Evolutionary conservation across 1,140 invertebrate genomes (phyloP).

Genomic region (Drosophila nasuta): DNA sequence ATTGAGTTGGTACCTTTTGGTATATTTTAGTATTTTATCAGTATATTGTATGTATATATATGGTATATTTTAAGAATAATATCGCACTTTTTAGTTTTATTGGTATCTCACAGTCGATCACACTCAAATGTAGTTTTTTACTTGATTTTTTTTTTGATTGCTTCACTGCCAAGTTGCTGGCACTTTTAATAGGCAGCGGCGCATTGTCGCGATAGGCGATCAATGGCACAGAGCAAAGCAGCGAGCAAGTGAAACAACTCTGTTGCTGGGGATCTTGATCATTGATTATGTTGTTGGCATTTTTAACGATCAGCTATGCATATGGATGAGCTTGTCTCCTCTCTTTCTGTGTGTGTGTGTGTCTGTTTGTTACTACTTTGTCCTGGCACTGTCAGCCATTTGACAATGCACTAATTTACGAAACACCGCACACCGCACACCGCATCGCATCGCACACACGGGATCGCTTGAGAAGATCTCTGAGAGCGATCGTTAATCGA

Average conservation of each 20-base stretch:
- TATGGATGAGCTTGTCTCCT: constrained; percentile 14
- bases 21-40: too few species aligned
- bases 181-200: constrained; percentile 62
- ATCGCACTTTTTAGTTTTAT: too few species aligned
- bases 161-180: not conserved
- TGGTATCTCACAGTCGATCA: too few species aligned
- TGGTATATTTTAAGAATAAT: too few species aligned
- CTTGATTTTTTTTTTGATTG: too few species aligned
- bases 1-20: too few species aligned
- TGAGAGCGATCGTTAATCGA: constrained; percentile 67
- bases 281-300: constrained; percentile 76
- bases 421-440: constrained; percentile 53
- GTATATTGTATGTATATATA: too few species aligned
- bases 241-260: too few species aligned
- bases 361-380: not conserved
- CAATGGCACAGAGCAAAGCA: constrained; percentile 19
- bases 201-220: constrained; percentile 61
- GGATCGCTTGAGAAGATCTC: not conserved
- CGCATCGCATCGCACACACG: not conserved
- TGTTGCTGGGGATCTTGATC: constrained; percentile 5
- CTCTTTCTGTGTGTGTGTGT: too few species aligned
- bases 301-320: constrained; percentile 68
- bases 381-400: constrained; percentile 45
- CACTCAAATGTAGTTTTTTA: too few species aligned
- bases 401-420: constrained; percentile 81